Evolutionary conservation across 2,888 invertebrate species (phyloP), one percentile per base, ranked within the genome.

Genomic region (Cryptus viduatorius): DNA sequence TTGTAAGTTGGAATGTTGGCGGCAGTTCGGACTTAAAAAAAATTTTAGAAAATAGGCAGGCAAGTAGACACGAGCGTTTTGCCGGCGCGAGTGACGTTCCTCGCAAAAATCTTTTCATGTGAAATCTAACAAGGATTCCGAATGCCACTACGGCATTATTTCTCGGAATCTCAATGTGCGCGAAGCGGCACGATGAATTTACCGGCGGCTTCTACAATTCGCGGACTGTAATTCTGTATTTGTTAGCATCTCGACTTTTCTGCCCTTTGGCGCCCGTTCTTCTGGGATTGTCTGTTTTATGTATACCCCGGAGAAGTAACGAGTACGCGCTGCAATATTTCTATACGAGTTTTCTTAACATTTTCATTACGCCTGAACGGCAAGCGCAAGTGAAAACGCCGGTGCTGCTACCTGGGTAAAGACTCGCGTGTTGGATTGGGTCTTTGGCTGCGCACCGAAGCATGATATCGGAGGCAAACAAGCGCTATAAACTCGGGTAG

Each of bases 151-250:
- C 31, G 50, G 42, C 64, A 79, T 79, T 82, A 75, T 65, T 83
- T 79, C 83, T 64, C 64, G n/a, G 83, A 83, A 83, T 79, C 53
- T 68, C 14, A 59, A 75, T 37, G 37, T 48, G 73, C 53, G 48
- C 46, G 12, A 37, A 7, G 8, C 44, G 31, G 50, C 29, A n/a
- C 69, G 46, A 67, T 64, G 73, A 24, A 69, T 68, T 82, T 44
- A 71, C 68, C 68, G 78, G 50, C 68, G 78, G 50, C 73, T 78
- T 82, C 72, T 78, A 42, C 16, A 24, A 7, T 12, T 46, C 46
- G 24, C 12, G 14, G 12, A 46, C 42, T 12, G 67, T 44, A 24
- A 67, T 46, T 16, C 67, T 19, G 19, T 44, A 46, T 46, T 56
- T 56, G 19, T 56, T 56, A 16, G 56, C 16, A 19, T 8, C n/a